Evolutionary conservation across 2,113 vertebrate species (phyloP).

Genomic region (Motacilla tschutschensis): DNA sequence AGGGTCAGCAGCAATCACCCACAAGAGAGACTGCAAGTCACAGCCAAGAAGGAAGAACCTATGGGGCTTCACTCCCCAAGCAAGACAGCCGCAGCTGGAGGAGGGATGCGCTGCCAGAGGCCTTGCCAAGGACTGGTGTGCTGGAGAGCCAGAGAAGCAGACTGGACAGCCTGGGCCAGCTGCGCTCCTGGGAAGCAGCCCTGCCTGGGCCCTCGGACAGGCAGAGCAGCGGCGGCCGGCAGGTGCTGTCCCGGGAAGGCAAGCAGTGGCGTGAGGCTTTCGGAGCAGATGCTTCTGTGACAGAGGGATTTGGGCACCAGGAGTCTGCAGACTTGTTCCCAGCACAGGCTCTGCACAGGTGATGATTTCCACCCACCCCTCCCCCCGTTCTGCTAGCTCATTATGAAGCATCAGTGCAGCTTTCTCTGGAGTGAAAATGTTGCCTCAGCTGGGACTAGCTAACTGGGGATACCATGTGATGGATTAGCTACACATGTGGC

Average conservation of each 20-base stretch:
- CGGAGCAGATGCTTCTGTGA: not conserved
- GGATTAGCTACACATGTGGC: not conserved
- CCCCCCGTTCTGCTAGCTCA: not conserved
- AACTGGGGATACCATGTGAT: not conserved
- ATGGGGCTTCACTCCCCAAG: not conserved
- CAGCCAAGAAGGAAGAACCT: constrained; percentile 15
- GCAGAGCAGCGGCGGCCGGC: not conserved
- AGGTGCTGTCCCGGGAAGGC: not conserved
- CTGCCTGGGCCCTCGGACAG: not conserved
- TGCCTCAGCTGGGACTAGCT: not conserved
- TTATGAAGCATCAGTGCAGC: not conserved
- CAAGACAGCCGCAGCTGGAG: constrained; percentile 5
- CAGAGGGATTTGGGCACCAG: not conserved
- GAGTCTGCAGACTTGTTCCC: not conserved
- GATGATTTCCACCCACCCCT: not conserved
- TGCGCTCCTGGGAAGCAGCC: not conserved
- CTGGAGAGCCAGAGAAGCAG: not conserved
- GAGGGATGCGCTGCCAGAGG: not conserved
- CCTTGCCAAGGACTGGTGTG: not conserved
- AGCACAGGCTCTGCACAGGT: constrained; percentile 38
- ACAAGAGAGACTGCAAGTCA: not conserved
- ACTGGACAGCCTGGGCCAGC: not conserved
- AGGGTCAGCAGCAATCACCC: not conserved
- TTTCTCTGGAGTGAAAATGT: not conserved
- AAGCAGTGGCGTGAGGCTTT: not conserved